phyloP scores from a whole-genome alignment of 2,888 invertebrate species.

The Drosophila atripex region DNA sequence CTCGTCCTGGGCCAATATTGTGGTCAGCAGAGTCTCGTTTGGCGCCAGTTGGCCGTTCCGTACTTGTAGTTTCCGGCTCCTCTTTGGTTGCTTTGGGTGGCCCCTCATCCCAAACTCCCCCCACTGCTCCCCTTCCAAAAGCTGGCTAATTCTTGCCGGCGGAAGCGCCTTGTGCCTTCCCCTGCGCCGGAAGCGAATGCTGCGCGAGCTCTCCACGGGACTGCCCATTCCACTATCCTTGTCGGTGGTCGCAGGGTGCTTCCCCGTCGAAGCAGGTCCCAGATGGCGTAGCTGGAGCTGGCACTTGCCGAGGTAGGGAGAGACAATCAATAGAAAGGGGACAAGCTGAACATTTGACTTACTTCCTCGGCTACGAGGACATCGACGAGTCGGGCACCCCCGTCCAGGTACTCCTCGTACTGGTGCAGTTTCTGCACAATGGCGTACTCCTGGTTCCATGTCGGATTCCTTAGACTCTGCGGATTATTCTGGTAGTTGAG shows the following conservation, averaged over 20 bases:
- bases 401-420: constrained; percentile 79
- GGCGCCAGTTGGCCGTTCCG: constrained; percentile 55
- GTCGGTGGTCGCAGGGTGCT: constrained; percentile 53
- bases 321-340: not conserved
- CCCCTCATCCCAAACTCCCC: constrained; percentile 56
- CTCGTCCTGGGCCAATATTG: constrained; percentile 86
- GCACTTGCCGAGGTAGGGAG: constrained; percentile 61
- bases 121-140: constrained; percentile 63
- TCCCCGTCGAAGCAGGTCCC: constrained; percentile 35
- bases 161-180: constrained; percentile 62
- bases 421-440: constrained; percentile 56
- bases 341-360: not conserved
- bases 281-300: constrained; percentile 80
- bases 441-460: constrained; percentile 17
- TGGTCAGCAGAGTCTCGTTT: constrained; percentile 85
- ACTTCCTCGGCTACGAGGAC: constrained; percentile 69
- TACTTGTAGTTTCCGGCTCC: constrained; percentile 40
- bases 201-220: constrained; percentile 82
- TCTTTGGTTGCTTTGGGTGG: constrained; percentile 73
- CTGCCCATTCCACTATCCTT: constrained; percentile 84
- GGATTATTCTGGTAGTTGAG: constrained; percentile 85
- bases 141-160: constrained; percentile 2
- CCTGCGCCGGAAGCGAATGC: constrained; percentile 80
- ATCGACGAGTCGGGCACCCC: constrained; percentile 74
- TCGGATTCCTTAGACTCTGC: not conserved